Evolutionary conservation across 1,140 invertebrate genomes (phyloP), one percentile per base, ranked within the genome.

Genomic region (Pseudomyrmex pallidus): DNA sequence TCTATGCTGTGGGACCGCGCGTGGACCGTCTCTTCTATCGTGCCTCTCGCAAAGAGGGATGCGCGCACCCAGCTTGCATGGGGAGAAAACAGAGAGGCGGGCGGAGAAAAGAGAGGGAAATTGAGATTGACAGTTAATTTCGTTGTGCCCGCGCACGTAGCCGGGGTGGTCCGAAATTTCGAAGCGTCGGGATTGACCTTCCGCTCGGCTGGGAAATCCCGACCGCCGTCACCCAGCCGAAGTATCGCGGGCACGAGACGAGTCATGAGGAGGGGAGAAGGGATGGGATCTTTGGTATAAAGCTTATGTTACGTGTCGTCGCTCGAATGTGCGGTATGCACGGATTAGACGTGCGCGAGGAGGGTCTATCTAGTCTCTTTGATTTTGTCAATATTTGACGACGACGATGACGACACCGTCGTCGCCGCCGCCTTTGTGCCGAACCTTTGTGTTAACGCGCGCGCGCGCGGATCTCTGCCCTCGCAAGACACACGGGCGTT

Each of bases 71-170:
- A 72, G 12, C 50, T 15, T 44, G 48, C 25, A 10, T 12, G 13
- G 77, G 13, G n/a, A 25, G 63, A 54, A 15, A 46, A 20, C 35
- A 35, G 35, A 35, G 35, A 35, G 5, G 35, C 4, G 35, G 35
- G 35, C 35, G 67, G 82, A 85, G 74, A 67, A 61, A 76, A 82
- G 64, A 87, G 15, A 17, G 89, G 89, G 93, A 92, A 93, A 94
- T 94, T 94, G 94, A 94, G 93, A 94, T 94, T 94, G 94, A 94
- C 94, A 94, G 94, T 94, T 94, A 94, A 94, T 94, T 94, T 94
- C 93, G 91, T 89, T 90, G 90, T 90, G 82, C 89, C 89, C 61
- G 64, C 61, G 64, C 54, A 20, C 54, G 70, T 25, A 56, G 74
- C 77, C 85, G 70, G 87, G 89, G 87, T 85, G 91, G 90, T 89